phyloP scores from a whole-genome alignment of 2,888 invertebrate genomes.

The Antheraea assamensis region DNA sequence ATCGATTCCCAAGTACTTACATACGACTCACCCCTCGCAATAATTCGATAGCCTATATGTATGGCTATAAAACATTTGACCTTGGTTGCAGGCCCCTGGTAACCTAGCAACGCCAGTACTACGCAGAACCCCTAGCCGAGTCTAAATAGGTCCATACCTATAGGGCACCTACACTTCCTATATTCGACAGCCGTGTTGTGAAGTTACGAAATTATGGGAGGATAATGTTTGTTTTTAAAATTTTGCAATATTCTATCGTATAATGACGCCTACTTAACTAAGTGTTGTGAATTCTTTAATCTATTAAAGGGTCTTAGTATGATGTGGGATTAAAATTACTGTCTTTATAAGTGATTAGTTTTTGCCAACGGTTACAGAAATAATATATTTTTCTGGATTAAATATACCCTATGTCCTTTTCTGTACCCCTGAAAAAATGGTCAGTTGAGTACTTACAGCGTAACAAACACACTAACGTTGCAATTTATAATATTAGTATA shows the following conservation, averaged over 20 bases:
- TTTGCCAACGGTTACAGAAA: too few species aligned
- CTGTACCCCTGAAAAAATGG: too few species aligned
- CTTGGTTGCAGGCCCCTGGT: slow-evolving; percentile 74
- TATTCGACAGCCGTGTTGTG: slow-evolving; percentile 44
- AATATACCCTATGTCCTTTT: too few species aligned
- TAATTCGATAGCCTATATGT: slow-evolving; percentile 58
- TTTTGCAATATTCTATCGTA: not conserved
- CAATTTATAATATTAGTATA: too few species aligned
- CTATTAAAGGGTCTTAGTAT: too few species aligned
- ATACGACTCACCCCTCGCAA: slow-evolving; percentile 52
- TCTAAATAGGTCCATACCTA: slow-evolving; percentile 74
- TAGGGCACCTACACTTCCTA: slow-evolving; percentile 69
- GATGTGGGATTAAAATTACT: not conserved
- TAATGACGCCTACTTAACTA: not conserved
- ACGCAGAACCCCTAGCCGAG: slow-evolving; percentile 74
- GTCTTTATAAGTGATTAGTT: not conserved
- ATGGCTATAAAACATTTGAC: slow-evolving; percentile 70
- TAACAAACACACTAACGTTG: too few species aligned
- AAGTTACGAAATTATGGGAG: slow-evolving; percentile 49
- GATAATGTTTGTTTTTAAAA: not conserved
- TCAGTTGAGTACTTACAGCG: too few species aligned
- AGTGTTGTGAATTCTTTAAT: not conserved
- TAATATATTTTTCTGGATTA: too few species aligned
- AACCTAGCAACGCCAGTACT: slow-evolving; percentile 74
- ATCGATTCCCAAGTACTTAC: slow-evolving; percentile 51